These are phyloP conservation scores for Drosophila atripex DNA, from an alignment of 2,888 invertebrate genomes.

Conservation along the genomic window DNA sequence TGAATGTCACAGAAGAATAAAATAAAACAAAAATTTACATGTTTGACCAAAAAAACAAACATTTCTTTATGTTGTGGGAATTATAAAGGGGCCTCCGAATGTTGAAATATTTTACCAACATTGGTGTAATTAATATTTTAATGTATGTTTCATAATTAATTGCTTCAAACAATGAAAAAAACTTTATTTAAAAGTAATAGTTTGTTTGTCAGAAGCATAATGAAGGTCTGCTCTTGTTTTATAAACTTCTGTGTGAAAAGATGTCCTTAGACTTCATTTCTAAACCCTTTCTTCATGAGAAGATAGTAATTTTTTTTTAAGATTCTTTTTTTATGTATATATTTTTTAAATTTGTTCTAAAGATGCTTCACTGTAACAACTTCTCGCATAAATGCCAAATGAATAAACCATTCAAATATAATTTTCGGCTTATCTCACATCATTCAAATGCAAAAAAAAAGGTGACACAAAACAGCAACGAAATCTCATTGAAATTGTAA, in stretches of 20 bases:
- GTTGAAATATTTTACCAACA: neutral
- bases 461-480: conserved; percentile 16
- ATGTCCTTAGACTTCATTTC: neutral
- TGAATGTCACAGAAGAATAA: conserved; percentile 22
- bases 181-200: neutral
- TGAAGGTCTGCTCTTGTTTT: neutral
- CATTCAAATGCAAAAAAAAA: conserved; percentile 33
- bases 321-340: too few relatives aligned
- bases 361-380: neutral
- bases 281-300: neutral
- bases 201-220: neutral
- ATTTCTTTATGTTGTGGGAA: neutral
- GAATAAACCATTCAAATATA: conserved; percentile 59
- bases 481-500: conserved; percentile 11
- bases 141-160: neutral
- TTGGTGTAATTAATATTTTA: neutral
- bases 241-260: neutral
- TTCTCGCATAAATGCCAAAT: conserved; percentile 32
- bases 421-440: conserved; percentile 65
- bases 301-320: too few relatives aligned
- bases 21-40: conserved; percentile 7
- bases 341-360: neutral
- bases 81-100: neutral
- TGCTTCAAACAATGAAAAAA: neutral
- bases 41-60: neutral